Evolutionary conservation across 1,140 invertebrate genomes (phyloP).

Genomic region (Telenomus remus): DNA sequence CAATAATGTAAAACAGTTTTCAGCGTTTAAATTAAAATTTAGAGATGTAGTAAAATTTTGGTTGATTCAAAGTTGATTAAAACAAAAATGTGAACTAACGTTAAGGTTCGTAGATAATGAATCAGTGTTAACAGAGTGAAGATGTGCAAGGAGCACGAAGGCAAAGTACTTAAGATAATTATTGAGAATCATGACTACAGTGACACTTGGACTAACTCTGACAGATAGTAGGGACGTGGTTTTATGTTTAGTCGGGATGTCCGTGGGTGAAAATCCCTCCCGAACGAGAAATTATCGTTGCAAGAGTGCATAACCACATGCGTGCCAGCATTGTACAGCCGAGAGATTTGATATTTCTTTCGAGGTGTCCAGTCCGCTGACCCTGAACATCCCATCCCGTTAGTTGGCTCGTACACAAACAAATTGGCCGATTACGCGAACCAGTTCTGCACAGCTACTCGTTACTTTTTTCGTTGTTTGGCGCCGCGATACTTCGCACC

Average conservation of each 20-base stretch:
- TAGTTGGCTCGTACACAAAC: constrained; percentile 41
- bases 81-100: constrained; percentile 19
- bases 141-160: constrained; percentile 43
- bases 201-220: constrained; percentile 49
- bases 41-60: too few relatives aligned
- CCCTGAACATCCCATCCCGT: constrained; percentile 54
- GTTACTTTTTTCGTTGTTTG: constrained; percentile 8
- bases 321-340: constrained; percentile 19
- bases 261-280: constrained; percentile 12
- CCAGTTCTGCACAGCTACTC: constrained; percentile 30
- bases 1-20: too few relatives aligned
- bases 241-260: constrained; percentile 13
- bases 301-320: too few relatives aligned
- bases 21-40: too few relatives aligned
- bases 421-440: constrained; percentile 33
- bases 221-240: constrained; percentile 7
- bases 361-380: constrained; percentile 50
- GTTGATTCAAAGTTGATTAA: background rate
- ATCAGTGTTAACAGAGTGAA: constrained; percentile 14
- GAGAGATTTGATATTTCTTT: constrained; percentile 39
- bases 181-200: constrained; percentile 66
- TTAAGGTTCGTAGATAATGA: background rate
- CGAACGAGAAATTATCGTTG: too few relatives aligned
- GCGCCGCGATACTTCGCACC: background rate
- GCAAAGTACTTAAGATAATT: constrained; percentile 63